Conservation (phyloP, 2,888 invertebrate species). For the Euplexia lucipara region DNA sequence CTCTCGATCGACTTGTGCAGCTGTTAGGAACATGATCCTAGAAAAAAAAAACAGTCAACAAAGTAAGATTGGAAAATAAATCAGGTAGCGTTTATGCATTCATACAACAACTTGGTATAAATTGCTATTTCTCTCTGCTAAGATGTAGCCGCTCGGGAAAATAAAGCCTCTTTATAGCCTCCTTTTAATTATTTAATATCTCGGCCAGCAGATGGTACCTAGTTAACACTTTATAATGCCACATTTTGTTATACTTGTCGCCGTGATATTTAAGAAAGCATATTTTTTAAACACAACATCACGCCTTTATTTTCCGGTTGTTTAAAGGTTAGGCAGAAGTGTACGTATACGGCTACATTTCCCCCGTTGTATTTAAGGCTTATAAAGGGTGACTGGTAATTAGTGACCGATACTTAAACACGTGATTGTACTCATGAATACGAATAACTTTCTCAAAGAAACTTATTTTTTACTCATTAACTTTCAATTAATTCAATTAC, state of each 20-base stretch:
- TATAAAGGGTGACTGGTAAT: too few species aligned
- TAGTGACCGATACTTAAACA: too few species aligned
- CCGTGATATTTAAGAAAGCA: not conserved
- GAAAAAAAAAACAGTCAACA: not conserved
- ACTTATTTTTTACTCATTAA: too few species aligned
- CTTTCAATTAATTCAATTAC: too few species aligned
- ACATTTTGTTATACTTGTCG: not conserved
- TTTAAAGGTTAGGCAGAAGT: too few species aligned
- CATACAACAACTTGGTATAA: conserved; percentile 45
- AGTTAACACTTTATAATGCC: conserved; percentile 32
- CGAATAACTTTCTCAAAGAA: too few species aligned
- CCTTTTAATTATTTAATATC: conserved; percentile 49
- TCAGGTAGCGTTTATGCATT: conserved; percentile 32
- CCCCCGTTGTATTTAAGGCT: too few species aligned
- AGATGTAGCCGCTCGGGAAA: conserved; percentile 35
- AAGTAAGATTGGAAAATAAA: conserved; percentile 11
- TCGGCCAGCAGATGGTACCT: conserved; percentile 39
- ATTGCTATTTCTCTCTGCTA: conserved; percentile 54
- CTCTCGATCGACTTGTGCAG: too few species aligned
- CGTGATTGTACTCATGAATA: too few species aligned
- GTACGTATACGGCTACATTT: too few species aligned
- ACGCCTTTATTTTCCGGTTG: too few species aligned
- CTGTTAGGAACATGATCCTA: too few species aligned
- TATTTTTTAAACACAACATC: not conserved
- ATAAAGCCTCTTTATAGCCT: conserved; percentile 24